These are phyloP conservation scores for Sepiola atlantica DNA, from an alignment of 2,888 invertebrate genomes.

Conservation along the genomic window DNA sequence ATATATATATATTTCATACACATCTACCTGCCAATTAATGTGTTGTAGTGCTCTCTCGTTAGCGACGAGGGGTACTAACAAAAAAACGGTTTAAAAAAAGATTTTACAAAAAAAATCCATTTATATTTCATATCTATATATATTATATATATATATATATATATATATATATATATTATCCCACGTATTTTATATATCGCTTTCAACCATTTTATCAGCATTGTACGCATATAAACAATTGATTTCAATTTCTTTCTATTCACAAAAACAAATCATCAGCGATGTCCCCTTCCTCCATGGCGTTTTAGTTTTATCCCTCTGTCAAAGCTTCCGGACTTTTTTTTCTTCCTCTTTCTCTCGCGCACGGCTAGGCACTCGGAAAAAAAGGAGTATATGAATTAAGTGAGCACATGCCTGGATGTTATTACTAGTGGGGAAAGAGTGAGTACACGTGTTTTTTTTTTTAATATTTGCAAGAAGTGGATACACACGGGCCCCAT, in stretches of 20 bases:
- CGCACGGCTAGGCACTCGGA: neutral
- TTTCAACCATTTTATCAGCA: neutral
- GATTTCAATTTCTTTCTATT: neutral
- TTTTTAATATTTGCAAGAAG: neutral
- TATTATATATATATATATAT: too few relatives aligned
- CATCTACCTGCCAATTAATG: too few relatives aligned
- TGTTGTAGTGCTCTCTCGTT: too few relatives aligned
- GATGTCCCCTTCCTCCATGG: neutral
- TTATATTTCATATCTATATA: too few relatives aligned
- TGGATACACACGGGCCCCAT: neutral
- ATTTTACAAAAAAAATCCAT: too few relatives aligned
- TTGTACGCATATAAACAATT: neutral
- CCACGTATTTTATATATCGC: neutral
- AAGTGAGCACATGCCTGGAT: neutral
- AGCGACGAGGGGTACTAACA: too few relatives aligned
- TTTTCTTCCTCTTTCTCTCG: neutral
- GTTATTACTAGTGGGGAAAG: neutral
- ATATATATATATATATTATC: too few relatives aligned
- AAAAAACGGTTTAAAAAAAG: too few relatives aligned
- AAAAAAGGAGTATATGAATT: neutral
- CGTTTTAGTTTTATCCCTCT: neutral
- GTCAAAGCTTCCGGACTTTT: neutral
- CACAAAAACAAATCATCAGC: neutral
- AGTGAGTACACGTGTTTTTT: neutral
- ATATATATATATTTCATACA: too few relatives aligned